Evolutionary conservation across 2,888 invertebrate species (phyloP), one percentile per base, ranked within the genome.

Genomic region (Drosophila imparisetae): DNA sequence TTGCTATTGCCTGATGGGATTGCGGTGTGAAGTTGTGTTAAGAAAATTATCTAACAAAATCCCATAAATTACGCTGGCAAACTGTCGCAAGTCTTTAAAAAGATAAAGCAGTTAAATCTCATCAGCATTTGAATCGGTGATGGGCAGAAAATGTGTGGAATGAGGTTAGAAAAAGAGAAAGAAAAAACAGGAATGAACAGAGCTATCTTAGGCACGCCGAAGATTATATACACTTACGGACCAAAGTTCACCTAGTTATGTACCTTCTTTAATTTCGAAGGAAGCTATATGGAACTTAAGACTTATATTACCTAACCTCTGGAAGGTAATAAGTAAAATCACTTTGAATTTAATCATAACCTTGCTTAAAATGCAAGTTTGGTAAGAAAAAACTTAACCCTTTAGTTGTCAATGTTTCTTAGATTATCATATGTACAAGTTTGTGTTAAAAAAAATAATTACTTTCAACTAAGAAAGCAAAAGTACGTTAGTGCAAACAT

Each of bases 11-110:
- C 58, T 70, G 45, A 61, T 68, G 63, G 45, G 29, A 49, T 70
- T 65, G 27, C 32, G 71, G 59, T 53, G 60, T 52, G 21, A 76
- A 76, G 52, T 64, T 45, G n/a, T 8, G 13, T 27, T 36, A 52
- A 62, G 59, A 40, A 66, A 48, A 61, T 66, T 53, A 58, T 69
- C 52, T 5, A 27, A 7, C 10, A 24, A 53, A 48, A 42, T 49
- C 36, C 55, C 45, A 24, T 67, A 18, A 48, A 48, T 34, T n/a
- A 11, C 15, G 1, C 11, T 3, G 2, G 8, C 52, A 36, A 49
- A 29, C 29, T 61, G 38, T 52, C 21, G 30, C 5, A 40, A 30
- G 30, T 10, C n/a, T 27, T 21, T n/a, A 15, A 54, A 27, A 13
- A 2, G 40, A 40, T 13, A 24, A 11, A 32, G 38, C 1, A 30